A percentile compares a stretch with the other conserved stretches of the same genome.
Conservation (phyloP, 2,797 vertebrate species). For the Enteromius mattozi region DNA sequence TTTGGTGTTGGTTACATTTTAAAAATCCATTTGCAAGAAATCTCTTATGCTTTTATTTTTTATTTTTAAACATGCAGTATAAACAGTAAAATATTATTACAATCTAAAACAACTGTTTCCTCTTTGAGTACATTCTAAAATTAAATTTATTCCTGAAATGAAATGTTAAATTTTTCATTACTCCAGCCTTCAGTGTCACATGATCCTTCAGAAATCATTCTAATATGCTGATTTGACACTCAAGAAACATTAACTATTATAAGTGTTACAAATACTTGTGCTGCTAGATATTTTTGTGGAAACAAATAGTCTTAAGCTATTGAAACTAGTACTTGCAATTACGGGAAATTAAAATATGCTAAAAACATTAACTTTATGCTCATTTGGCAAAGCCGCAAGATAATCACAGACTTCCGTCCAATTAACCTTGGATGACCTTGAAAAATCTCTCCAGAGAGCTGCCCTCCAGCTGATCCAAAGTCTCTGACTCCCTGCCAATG, state of each 20-base stretch:
- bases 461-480: slow-evolving; percentile 33
- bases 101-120: neutral
- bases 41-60: neutral
- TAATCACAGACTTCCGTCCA: slow-evolving; percentile 16
- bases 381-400: neutral
- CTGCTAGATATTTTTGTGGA: neutral
- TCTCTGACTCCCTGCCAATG: slow-evolving; percentile 14
- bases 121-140: neutral
- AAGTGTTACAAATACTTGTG: neutral
- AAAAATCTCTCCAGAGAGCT: slow-evolving; percentile 60
- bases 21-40: neutral
- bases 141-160: neutral
- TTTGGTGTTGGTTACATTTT: neutral
- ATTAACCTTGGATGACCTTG: slow-evolving; percentile 62
- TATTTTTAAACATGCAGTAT: neutral
- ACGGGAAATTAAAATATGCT: neutral
- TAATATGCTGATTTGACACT: neutral
- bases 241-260: neutral
- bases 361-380: slow-evolving; percentile 1
- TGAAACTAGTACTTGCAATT: neutral
- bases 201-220: neutral
- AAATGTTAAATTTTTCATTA: neutral
- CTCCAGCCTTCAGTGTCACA: neutral
- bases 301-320: neutral
- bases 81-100: neutral